Evolutionary conservation across 2,797 vertebrate species (phyloP), one percentile per base, ranked within the genome.

Genomic region (Sphaeramia orbicularis): DNA sequence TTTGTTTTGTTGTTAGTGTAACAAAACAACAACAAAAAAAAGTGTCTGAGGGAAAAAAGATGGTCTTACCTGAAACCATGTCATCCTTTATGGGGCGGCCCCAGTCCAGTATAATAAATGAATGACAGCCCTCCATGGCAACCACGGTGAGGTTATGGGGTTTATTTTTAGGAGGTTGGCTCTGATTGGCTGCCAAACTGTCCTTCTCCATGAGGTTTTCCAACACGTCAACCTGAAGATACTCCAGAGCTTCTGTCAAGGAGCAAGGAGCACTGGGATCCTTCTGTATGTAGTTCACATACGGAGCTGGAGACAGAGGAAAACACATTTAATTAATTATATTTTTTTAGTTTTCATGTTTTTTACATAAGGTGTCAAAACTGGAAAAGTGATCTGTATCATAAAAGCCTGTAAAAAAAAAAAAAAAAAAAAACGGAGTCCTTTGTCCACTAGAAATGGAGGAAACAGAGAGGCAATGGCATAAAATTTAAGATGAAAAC

Each of bases 101-200:
- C 98, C 97, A 99, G 88, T 99, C 97, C 78, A 99, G 85, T 35
- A 99, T 99, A 78, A 99, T 96, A 65, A 99, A 99, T 0, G 98
- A 99, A 62, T 99, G 98, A 84, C 98, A 99, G 78, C 98, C 97
- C 89, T 99, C 98, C 59, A 99, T 95, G 47, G 98, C 98, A 0
- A 99, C 96, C 2, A 99, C 94, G 0, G 97, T 99, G 84, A 99
- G 92, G 85, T 99, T 99, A 59, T 96, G 93, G 32, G 98, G 96
- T 50, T 94, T 94, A 51, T 94, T 88, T 84, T 94, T 94, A 10
- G 98, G 97, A 47, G 84, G 94, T 13, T 78, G 87, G 8, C 86
- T 93, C 65, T 89, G 89, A 49, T 84, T 91, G 27, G 24, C 74
- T 51, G 73, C 56, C 51, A 59, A 74, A 24, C 91, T 91, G 76